Evolutionary conservation across 2,113 vertebrate genomes (phyloP).

Genomic region (Amblyornis subalaris): DNA sequence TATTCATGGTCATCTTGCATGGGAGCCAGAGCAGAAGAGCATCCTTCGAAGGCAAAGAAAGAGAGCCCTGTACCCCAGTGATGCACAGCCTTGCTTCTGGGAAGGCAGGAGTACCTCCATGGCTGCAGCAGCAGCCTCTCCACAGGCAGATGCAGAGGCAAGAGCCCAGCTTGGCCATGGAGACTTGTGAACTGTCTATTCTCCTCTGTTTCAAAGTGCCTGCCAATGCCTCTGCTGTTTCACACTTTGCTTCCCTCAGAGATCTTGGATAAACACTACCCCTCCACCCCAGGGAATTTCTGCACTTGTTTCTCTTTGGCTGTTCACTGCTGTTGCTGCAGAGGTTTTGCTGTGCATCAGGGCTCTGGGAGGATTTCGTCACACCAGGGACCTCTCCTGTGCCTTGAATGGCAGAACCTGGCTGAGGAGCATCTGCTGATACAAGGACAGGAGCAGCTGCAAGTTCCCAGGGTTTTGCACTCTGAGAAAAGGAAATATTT

Average conservation of each 20-base stretch:
- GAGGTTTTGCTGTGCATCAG: neutral
- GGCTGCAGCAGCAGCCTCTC: neutral
- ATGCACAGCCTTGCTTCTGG: neutral
- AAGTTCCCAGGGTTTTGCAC: neutral
- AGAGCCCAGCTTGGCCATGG: neutral
- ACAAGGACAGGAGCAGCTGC: neutral
- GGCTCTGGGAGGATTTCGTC: neutral
- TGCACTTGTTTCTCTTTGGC: neutral
- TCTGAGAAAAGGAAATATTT: neutral
- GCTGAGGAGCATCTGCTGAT: neutral
- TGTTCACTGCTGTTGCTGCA: neutral
- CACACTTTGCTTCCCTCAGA: neutral
- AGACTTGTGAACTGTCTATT: neutral
- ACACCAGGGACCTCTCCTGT: neutral
- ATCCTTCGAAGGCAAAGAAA: neutral
- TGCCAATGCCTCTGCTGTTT: neutral
- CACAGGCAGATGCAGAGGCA: neutral
- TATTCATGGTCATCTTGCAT: neutral
- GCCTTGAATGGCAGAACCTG: neutral
- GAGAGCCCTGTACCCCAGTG: neutral
- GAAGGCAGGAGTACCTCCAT: neutral
- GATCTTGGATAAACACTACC: neutral
- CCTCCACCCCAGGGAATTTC: neutral
- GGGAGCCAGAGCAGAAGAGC: neutral
- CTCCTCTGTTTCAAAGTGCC: neutral